Base-by-base conservation (phyloP, 2,113 vertebrate species). In the Brachirus orientalis region DNA sequence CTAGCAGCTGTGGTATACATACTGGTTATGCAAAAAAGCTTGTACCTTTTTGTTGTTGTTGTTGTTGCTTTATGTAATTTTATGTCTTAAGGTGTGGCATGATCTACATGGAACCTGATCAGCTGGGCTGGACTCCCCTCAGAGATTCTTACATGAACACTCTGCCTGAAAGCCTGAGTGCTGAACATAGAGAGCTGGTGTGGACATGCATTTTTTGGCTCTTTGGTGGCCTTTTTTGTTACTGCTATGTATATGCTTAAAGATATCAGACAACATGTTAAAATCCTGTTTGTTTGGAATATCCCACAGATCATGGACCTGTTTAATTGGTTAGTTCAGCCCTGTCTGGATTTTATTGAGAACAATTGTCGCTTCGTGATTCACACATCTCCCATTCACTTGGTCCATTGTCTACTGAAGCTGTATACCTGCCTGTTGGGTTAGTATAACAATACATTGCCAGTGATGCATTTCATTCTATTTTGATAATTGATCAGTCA, bases 51-150 rank as follows among this genome's bases (percentile, higher is more conserved):
- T 63, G 17, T 0, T 10, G 3, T 33, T 60, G 52, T 75, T 72
- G 8, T 54, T 7, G 9, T 10, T 40, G 36, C 10, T 6, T 37
- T 9, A 20, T 72, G 45, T 59, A 33, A 47, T 6, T 14, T 22
- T 78, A 2, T 74, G 17, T 65, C 14, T 67, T n/a, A 28, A 97
- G 96, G 83, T 98, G 96, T 87, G 96, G 97, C 20, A 97, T 98
- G 97, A 96, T 98, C 90, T 98, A 97, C 75, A 97, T 98, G 97
- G 96, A 98, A 72, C 89, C 95, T 0, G 93, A 95, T 0, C 95
- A 98, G 82, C 85, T 98, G 7, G 96, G 97, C 4, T 98, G 96
- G 96, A 77, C 83, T 58, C 95, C 97, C 16, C 77, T 97, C 69
- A 95, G 95, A 86, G 95, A 96, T 77, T 98, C 96, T 0, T 98